Conservation (phyloP, 35 echinoderm and acorn worm species). For the Eucidaris tribuloides region DNA sequence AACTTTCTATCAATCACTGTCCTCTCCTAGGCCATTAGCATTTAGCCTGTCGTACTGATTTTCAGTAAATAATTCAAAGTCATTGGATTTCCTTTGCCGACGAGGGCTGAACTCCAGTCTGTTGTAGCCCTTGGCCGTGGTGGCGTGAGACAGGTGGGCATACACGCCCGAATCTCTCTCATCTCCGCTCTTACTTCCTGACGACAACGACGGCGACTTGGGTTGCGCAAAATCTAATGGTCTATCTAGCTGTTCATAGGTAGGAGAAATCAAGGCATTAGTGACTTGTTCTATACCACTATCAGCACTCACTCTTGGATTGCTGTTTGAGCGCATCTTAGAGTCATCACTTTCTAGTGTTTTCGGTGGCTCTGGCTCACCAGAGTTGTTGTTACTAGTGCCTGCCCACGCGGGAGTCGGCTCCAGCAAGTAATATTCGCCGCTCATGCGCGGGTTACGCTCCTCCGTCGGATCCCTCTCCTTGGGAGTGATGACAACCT, state of each 20-base stretch:
- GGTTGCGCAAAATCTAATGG: conserved; percentile 6
- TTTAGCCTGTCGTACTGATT: conserved; percentile 2
- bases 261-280: neutral
- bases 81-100: neutral
- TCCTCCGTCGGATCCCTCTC: neutral
- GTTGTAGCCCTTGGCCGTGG: neutral
- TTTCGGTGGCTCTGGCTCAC: neutral
- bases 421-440: conserved; percentile 22
- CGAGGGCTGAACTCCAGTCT: conserved; percentile 16
- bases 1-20: too few species aligned
- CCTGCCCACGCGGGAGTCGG: neutral
- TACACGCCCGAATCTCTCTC: conserved; percentile 5
- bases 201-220: neutral
- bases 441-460: conserved; percentile 20
- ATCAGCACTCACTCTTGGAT: neutral
- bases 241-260: conserved; percentile 26
- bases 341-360: neutral
- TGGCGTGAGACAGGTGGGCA: neutral
- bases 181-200: neutral
- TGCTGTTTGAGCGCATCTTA: neutral
- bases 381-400: neutral
- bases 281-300: conserved; percentile 4
- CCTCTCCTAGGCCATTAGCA: neutral
- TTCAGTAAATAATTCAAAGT: conserved; percentile 2
- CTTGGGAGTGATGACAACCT: neutral